These are phyloP conservation scores for Poeciliopsis presidionis DNA, from an alignment of 2,797 vertebrate genomes.

Conservation along the genomic window DNA sequence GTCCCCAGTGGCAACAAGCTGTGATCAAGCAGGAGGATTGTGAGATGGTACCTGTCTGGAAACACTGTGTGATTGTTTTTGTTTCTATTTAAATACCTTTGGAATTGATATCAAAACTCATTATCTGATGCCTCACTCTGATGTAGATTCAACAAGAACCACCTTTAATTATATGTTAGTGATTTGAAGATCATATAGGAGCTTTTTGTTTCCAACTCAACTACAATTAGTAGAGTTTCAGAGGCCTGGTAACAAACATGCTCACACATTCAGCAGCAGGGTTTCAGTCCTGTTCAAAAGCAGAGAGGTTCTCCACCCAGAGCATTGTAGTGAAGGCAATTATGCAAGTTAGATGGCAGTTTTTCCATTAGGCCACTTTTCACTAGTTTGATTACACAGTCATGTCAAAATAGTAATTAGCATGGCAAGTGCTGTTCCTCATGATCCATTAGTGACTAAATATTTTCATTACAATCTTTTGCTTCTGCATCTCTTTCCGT, in stretches of 20 bases:
- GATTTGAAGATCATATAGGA: constrained; percentile 12
- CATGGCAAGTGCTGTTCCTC: constrained; percentile 54
- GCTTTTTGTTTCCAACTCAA: constrained; percentile 7
- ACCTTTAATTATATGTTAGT: not conserved
- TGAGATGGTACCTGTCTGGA: not conserved
- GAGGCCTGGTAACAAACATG: too few relatives aligned
- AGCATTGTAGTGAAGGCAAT: constrained; percentile 41
- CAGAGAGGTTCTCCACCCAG: not conserved
- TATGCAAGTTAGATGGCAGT: constrained; percentile 53
- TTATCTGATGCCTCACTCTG: not conserved
- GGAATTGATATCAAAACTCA: not conserved
- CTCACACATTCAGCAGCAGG: not conserved
- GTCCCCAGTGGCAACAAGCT: not conserved
- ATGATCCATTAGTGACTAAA: constrained; percentile 51
- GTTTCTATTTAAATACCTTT: not conserved
- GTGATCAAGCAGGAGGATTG: not conserved
- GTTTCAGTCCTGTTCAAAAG: constrained; percentile 1
- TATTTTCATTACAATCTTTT: constrained; percentile 43
- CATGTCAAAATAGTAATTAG: constrained; percentile 62
- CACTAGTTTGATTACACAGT: constrained; percentile 55
- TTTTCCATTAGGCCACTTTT: constrained; percentile 62
- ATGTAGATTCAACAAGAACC: not conserved
- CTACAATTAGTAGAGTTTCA: not conserved
- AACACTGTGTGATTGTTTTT: not conserved
- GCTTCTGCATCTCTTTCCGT: constrained; percentile 16